Evolutionary conservation across 53 echinoderm and acorn worm species (phyloP).

Genomic region (Echinometra lucunter): DNA sequence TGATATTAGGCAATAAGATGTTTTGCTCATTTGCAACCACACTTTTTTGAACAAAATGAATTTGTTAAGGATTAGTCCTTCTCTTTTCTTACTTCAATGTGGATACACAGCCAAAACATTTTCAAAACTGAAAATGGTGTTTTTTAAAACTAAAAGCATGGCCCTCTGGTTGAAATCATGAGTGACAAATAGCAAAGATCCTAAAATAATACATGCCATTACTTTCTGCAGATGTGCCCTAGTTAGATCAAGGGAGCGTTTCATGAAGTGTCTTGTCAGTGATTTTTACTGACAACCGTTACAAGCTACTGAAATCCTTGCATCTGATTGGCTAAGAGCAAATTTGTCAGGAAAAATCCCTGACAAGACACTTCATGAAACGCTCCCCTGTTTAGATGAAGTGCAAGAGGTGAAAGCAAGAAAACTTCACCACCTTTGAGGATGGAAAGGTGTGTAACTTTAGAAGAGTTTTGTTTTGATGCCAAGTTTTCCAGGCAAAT

Average conservation of each 20-base stretch:
- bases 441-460: conserved; percentile 46
- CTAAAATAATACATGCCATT: background rate
- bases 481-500: conserved; percentile 20
- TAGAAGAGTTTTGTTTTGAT: conserved; percentile 48
- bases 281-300: no score
- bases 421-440: background rate
- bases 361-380: no score
- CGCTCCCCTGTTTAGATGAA: background rate
- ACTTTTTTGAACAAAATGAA: background rate
- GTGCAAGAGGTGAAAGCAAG: background rate
- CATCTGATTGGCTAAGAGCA: no score
- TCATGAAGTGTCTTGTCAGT: no score
- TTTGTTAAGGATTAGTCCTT: background rate
- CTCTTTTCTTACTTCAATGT: background rate
- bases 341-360: no score
- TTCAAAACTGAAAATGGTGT: background rate
- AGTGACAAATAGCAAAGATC: background rate
- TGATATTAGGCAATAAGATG: background rate
- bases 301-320: no score
- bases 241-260: no score
- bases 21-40: background rate
- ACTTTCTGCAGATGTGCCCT: conserved; percentile 14
- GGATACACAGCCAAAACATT: background rate
- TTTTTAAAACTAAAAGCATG: background rate
- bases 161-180: background rate